Evolutionary conservation across 2,797 vertebrate species (phyloP).

Genomic region (Mycteria americana): DNA sequence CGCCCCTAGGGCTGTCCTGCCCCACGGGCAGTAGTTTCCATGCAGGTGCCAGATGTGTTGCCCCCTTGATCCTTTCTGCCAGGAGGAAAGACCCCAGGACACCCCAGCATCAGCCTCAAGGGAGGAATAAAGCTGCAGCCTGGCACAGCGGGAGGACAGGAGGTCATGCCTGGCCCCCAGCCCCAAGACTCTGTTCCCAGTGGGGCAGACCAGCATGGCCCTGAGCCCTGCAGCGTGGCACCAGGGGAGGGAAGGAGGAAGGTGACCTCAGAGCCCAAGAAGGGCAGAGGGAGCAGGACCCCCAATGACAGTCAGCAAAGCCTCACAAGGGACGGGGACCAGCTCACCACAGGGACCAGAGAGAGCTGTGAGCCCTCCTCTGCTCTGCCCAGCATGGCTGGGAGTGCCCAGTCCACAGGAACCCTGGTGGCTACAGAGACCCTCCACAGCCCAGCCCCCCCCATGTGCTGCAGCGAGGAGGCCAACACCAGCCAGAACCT

Average conservation of each 20-base stretch:
- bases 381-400: not conserved
- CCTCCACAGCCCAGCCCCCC: not conserved
- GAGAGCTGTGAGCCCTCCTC: not conserved
- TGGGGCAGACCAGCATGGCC: not conserved
- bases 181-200: not conserved
- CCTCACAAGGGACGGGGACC: not conserved
- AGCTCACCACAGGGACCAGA: accelerated
- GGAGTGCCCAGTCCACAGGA: not conserved
- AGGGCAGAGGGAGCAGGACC: not conserved
- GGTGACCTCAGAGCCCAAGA: not conserved
- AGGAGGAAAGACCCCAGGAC: not conserved
- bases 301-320: accelerated
- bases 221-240: accelerated
- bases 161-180: accelerated
- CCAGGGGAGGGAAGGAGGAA: not conserved
- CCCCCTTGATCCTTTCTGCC: not conserved
- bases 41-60: not conserved
- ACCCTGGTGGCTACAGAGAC: not conserved
- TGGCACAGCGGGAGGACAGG: not conserved
- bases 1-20: not conserved
- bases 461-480: not conserved
- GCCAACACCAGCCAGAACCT: not conserved
- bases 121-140: not conserved
- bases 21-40: not conserved
- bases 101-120: not conserved